Evolutionary conservation across 1,140 invertebrate genomes (phyloP), one percentile per base, ranked within the genome.

Genomic region (Plutomurus gul): DNA sequence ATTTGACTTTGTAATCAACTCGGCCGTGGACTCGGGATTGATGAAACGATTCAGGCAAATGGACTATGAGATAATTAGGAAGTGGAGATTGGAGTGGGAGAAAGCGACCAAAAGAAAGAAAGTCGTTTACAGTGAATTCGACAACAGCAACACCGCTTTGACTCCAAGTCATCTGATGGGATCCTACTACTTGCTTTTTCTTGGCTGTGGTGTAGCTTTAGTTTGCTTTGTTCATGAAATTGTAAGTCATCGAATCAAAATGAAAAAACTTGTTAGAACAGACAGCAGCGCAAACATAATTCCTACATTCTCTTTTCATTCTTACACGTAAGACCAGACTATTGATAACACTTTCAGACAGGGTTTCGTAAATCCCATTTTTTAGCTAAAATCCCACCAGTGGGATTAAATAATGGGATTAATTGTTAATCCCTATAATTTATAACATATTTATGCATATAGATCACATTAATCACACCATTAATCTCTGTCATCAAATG

Each of bases 11-110:
- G 27, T 80, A 4, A 72, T 80, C 5, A 37, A 72, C n/a, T 33
- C 56, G 13, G 25, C 75, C 8, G 18, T 76, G 22, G 78, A 80
- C 20, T 71, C 71, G 10, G 78, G 78, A 20, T 20, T 80, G 25
- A 76, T 56, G 25, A 43, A n/a, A 13, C 40, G 47, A 3, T 80
- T 74, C 74, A 37, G 25, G 8, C 25, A 76, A n/a, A 71, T 76
- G 56, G 49, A 80, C 33, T 81, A 49, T 10, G 22, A 72, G 1
- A 22, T 30, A 5, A 20, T 79, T 6, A 30, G 46, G 8, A 36
- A 51, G 8, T 56, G 72, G 22, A 79, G 60, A 37, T 51, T 10
- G 25, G 7, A 75, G n/a, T 78, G 76, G 76, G 76, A 74, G 56
- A 36, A 56, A 22, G 46, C 18, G 16, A 56, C 25, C 1, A 76